phyloP scores from a whole-genome alignment of 2,888 invertebrate species.

The Scotopteryx bipunctaria region DNA sequence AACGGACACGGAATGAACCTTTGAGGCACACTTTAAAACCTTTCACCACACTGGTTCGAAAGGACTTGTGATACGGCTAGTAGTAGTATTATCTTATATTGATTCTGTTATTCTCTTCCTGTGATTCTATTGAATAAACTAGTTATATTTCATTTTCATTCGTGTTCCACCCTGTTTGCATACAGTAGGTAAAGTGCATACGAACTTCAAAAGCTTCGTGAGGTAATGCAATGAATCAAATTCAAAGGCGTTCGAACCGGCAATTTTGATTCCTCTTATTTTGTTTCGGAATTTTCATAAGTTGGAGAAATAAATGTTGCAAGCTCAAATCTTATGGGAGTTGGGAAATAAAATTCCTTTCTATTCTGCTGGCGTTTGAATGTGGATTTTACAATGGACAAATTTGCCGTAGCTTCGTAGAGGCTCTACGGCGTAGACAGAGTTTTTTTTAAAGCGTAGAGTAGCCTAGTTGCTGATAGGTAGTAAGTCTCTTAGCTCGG shows the following conservation, averaged over 20 bases:
- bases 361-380: no score
- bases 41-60: no score
- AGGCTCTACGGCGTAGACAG: constrained; percentile 1
- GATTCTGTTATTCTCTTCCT: no score
- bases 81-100: no score
- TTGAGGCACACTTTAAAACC: no score
- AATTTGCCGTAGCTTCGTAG: constrained; percentile 5
- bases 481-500: no score
- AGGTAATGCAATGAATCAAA: constrained; percentile 42
- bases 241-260: constrained; percentile 32
- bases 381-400: no score
- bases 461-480: no score
- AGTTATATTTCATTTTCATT: background rate
- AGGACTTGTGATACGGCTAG: no score
- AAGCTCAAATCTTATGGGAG: constrained; percentile 2
- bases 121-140: no score
- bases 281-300: constrained; percentile 22
- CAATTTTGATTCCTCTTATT: constrained; percentile 18
- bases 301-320: constrained; percentile 22
- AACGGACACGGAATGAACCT: no score
- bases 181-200: constrained; percentile 22
- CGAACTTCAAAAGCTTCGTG: constrained; percentile 36
- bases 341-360: constrained; percentile 9
- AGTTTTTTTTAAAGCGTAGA: no score
- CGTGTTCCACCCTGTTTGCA: constrained; percentile 12